Evolutionary conservation across 2,113 vertebrate species (phyloP).

Genomic region (Tyrannus savana): DNA sequence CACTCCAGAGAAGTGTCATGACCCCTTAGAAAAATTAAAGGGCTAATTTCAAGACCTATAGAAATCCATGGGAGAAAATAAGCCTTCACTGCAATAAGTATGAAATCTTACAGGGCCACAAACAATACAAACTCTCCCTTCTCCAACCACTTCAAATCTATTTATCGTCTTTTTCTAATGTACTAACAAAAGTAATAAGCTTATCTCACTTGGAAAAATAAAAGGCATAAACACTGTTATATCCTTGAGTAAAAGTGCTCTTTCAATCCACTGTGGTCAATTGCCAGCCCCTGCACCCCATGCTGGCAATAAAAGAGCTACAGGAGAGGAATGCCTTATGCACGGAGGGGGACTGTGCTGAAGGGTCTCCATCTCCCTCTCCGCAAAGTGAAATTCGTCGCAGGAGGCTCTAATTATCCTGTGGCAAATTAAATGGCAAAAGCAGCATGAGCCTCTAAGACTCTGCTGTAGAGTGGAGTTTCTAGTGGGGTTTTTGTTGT

Average conservation of each 20-base stretch:
- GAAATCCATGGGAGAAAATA: not conserved
- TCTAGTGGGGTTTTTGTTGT: not conserved
- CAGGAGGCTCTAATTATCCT: conserved; percentile 61
- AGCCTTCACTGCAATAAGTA: not conserved
- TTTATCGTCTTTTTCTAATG: not conserved
- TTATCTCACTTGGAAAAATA: conserved; percentile 1
- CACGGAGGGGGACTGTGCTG: not conserved
- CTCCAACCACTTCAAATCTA: not conserved
- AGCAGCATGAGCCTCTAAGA: conserved; percentile 23
- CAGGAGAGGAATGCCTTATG: not conserved
- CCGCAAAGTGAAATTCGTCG: conserved; percentile 53
- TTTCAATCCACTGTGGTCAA: not conserved
- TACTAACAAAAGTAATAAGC: not conserved
- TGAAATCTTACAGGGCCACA: not conserved
- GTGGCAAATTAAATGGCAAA: conserved; percentile 63
- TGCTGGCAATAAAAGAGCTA: conserved; percentile 18
- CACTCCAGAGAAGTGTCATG: not conserved
- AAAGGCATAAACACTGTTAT: not conserved
- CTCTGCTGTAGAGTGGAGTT: not conserved
- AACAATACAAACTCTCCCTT: not conserved
- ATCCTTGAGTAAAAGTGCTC: not conserved
- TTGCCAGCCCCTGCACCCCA: not conserved
- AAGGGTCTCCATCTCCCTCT: conserved; percentile 25
- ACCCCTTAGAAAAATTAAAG: not conserved
- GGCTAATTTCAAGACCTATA: not conserved